Percentiles rank a stretch among this genome's conserved stretches.
Conservation (phyloP, 1,140 invertebrate species). For the Leucophenga varia region DNA sequence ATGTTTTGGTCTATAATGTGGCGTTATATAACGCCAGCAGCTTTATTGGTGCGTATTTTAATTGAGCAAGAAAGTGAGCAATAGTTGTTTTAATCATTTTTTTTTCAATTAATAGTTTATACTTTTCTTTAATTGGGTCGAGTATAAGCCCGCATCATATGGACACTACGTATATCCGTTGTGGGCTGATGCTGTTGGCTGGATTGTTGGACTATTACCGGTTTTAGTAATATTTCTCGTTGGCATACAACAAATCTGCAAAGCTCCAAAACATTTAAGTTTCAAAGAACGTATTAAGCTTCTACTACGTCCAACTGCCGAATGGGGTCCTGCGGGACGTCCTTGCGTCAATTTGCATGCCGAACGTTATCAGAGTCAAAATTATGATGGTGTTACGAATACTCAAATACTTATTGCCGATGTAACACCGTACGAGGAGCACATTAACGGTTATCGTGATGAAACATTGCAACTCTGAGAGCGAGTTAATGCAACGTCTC, state of each 20-base stretch:
- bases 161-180: conserved; percentile 74
- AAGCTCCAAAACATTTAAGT: conserved; percentile 60
- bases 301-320: conserved; percentile 48
- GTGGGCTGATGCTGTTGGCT: conserved; percentile 78
- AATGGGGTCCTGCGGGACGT: conserved; percentile 59
- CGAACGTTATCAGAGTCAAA: conserved; percentile 47
- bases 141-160: conserved; percentile 74
- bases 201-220: conserved; percentile 72
- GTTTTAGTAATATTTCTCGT: conserved; percentile 70
- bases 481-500: conserved; percentile 33
- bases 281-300: conserved; percentile 59
- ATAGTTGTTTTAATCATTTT: conserved; percentile 1
- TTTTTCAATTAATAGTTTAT: conserved; percentile 64
- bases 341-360: conserved; percentile 48
- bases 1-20: conserved; percentile 81
- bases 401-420: conserved; percentile 59
- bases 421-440: conserved; percentile 28
- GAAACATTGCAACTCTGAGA: conserved; percentile 48
- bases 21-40: conserved; percentile 74
- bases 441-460: conserved; percentile 24
- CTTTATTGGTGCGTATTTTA: conserved; percentile 62
- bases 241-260: conserved; percentile 64
- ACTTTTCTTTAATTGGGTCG: conserved; percentile 79
- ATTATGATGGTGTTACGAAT: conserved; percentile 59
- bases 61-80: background rate